These are phyloP conservation scores for Zoroaster sp. DNA, from an alignment of 53 echinoderm and acorn worm species.

Conservation along the genomic window DNA sequence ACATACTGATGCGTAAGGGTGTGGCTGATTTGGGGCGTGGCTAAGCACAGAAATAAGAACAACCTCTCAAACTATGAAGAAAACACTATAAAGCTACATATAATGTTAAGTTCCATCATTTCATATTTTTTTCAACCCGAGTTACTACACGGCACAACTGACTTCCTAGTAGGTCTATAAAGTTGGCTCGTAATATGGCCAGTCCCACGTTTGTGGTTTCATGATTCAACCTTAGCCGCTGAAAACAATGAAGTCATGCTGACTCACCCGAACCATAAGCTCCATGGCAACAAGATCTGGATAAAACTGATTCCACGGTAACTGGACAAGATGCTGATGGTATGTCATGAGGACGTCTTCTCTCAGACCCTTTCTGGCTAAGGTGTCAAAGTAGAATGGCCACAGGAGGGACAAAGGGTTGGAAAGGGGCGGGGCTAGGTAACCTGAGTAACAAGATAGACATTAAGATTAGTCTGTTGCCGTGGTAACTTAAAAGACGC, in stretches of 20 bases:
- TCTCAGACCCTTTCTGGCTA: slow-evolving; percentile 66
- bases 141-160: no score
- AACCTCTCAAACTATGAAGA: no score
- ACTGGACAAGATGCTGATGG: slow-evolving; percentile 57
- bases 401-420: slow-evolving; percentile 69
- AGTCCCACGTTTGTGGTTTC: not conserved
- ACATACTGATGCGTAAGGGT: no score
- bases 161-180: no score
- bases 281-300: slow-evolving; percentile 81
- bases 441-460: slow-evolving; percentile 19
- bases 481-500: not conserved
- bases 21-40: no score
- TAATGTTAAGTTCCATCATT: no score
- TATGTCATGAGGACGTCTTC: slow-evolving; percentile 74
- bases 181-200: no score
- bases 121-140: no score
- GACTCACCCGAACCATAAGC: slow-evolving; percentile 80
- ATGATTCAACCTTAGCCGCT: not conserved
- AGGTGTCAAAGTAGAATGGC: slow-evolving; percentile 70
- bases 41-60: no score
- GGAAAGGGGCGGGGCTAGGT: slow-evolving; percentile 47
- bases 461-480: not conserved
- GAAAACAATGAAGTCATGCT: not conserved
- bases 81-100: no score
- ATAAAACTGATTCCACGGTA: slow-evolving; percentile 85